These are phyloP conservation scores for Pangasius sanitwongsei DNA, from an alignment of 2,797 vertebrate species.

Conservation along the genomic window DNA sequence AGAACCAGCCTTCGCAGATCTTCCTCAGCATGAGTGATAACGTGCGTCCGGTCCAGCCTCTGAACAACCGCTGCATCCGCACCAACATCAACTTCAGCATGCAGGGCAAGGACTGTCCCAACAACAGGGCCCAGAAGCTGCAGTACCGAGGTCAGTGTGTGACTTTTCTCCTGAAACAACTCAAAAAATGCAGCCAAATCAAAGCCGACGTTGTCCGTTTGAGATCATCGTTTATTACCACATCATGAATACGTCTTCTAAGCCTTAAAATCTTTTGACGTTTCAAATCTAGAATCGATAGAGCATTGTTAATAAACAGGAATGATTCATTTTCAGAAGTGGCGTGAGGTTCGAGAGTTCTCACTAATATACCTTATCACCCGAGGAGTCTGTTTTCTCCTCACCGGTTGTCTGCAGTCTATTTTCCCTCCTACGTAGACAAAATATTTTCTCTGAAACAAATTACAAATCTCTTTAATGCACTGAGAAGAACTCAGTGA, in stretches of 20 bases:
- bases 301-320: constrained; percentile 31
- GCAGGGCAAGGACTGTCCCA: constrained; percentile 98
- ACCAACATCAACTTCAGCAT: constrained; percentile 99
- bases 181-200: neutral
- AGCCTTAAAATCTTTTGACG: neutral
- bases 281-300: neutral
- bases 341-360: constrained; percentile 6
- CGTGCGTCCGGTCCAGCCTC: constrained; percentile 92
- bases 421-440: constrained; percentile 21
- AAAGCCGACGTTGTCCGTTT: neutral
- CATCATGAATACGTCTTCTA: neutral
- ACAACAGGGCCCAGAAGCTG: constrained; percentile 97
- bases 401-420: neutral
- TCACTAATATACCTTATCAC: constrained; percentile 48
- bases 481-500: constrained; percentile 39
- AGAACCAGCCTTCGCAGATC: constrained; percentile 99
- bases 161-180: neutral
- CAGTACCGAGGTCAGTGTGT: constrained; percentile 90
- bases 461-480: constrained; percentile 35
- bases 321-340: constrained; percentile 7
- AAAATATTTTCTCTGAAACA: constrained; percentile 22
- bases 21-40: constrained; percentile 99
- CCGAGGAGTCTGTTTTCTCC: constrained; percentile 17
- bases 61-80: constrained; percentile 98
- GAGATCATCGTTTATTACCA: neutral